Percentiles rank a stretch among this genome's conserved stretches.
phyloP scores from a whole-genome alignment of 2,888 invertebrate species.

The Muscina levida region DNA sequence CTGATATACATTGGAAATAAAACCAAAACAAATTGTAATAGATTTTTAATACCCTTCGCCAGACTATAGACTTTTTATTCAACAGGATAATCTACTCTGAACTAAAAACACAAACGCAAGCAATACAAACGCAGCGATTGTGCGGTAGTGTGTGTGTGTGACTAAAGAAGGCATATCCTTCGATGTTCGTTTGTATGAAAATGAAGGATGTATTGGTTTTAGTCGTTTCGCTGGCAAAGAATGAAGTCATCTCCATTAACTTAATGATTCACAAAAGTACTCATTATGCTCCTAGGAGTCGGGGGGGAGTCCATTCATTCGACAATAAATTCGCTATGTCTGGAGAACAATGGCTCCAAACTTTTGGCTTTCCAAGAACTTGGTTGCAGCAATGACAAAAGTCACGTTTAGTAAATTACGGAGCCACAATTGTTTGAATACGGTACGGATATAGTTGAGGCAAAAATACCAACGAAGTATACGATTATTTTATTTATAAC shows the following conservation, averaged over 20 bases:
- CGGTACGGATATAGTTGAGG: no score
- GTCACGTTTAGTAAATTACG: neutral
- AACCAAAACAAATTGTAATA: slow-evolving; percentile 18
- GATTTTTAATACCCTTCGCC: slow-evolving; percentile 12
- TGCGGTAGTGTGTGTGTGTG: neutral
- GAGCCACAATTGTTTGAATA: no score
- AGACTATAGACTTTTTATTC: slow-evolving; percentile 5
- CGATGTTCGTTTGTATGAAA: slow-evolving; percentile 4
- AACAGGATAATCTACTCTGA: slow-evolving; percentile 26
- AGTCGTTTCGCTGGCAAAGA: slow-evolving; percentile 8
- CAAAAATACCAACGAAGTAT: no score
- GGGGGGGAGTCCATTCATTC: no score
- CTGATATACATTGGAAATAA: no score
- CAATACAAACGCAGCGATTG: neutral
- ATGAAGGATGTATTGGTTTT: neutral
- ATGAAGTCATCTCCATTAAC: slow-evolving; percentile 25
- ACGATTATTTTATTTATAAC: no score
- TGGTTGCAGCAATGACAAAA: neutral
- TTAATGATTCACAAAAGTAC: slow-evolving; percentile 18
- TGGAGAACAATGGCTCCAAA: no score
- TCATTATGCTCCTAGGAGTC: neutral
- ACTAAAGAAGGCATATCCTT: neutral
- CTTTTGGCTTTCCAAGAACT: no score
- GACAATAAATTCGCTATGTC: no score
- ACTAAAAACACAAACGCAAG: neutral